phyloP scores from a whole-genome alignment of 2,113 vertebrate species.

The Microtus pennsylvanicus region DNA sequence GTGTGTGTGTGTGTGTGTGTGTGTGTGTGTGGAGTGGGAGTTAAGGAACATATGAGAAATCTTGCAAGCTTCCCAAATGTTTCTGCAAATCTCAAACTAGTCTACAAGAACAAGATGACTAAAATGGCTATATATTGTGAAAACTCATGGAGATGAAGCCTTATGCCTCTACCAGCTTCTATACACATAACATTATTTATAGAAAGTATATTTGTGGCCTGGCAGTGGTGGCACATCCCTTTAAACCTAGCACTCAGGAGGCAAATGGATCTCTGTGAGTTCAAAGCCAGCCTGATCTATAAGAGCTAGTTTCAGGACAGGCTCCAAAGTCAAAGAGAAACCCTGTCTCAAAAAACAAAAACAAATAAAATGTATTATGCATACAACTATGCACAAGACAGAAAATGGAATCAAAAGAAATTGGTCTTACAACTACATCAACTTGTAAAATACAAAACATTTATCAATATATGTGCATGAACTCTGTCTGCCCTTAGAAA shows the following conservation, averaged over 20 bases:
- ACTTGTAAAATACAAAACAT: conserved; percentile 10
- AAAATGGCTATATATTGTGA: background rate
- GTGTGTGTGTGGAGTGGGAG: background rate
- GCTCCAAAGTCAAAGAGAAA: too few species aligned
- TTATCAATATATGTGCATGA: background rate
- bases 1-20: too few species aligned
- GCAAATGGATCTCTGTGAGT: too few species aligned
- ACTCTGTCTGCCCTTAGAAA: background rate
- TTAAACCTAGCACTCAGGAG: too few species aligned
- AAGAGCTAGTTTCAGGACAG: too few species aligned
- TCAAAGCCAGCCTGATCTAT: too few species aligned
- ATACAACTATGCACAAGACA: background rate
- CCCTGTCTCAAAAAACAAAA: too few species aligned
- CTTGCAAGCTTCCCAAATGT: background rate
- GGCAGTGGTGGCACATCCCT: too few species aligned
- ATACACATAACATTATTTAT: background rate
- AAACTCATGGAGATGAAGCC: background rate
- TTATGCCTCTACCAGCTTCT: background rate
- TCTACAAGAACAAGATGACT: background rate
- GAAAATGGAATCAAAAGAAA: conserved; percentile 45
- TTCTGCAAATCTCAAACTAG: background rate
- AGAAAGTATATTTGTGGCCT: too few species aligned
- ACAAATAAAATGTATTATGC: background rate
- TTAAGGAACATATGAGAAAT: background rate
- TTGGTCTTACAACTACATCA: background rate